Conservation (phyloP, 1,140 invertebrate genomes). For the Calliphora vicina region DNA sequence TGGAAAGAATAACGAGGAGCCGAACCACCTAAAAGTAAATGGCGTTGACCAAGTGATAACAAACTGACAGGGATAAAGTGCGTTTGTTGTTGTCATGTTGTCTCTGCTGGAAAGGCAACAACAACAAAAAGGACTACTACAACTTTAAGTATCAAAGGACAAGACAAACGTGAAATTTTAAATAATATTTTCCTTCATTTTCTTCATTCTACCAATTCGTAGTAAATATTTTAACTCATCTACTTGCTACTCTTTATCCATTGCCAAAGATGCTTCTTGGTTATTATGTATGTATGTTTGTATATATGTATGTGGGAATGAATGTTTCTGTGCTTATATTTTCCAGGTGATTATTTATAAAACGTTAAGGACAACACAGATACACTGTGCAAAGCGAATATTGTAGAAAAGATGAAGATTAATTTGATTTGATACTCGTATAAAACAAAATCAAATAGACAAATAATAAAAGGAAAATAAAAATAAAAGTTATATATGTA, state of each 20-base stretch:
- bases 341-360: constrained; percentile 8
- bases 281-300: not conserved
- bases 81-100: not conserved
- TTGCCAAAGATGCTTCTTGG: not conserved
- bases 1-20: not conserved
- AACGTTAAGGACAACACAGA: not conserved
- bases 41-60: constrained; percentile 8
- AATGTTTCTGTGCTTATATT: not conserved
- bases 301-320: not conserved
- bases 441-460: constrained; percentile 21
- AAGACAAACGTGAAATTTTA: not conserved
- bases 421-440: constrained; percentile 9
- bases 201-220: not conserved
- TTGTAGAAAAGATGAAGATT: not conserved
- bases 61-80: constrained; percentile 9
- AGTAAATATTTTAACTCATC: too few relatives aligned
- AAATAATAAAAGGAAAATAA: constrained; percentile 18
- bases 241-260: not conserved
- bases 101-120: not conserved
- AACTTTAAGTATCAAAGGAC: not conserved
- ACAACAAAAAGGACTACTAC: not conserved
- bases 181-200: not conserved
- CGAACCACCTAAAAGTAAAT: not conserved
- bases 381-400: not conserved
- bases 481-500: not conserved